Evolutionary conservation across 2,888 invertebrate genomes (phyloP).

Genomic region (Adelphocoris suturalis): DNA sequence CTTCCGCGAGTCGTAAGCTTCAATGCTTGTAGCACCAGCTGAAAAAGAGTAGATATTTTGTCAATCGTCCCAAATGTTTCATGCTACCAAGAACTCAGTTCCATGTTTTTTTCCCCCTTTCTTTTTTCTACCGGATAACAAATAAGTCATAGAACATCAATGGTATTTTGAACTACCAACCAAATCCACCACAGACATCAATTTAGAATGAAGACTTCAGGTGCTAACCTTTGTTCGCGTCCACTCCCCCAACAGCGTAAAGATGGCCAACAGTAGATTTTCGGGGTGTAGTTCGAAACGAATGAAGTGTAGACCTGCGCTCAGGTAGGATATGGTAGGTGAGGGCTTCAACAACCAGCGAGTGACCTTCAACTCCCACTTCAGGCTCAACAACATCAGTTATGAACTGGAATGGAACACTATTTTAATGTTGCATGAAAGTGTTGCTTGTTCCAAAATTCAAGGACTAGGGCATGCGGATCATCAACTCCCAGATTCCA

Average conservation of each 20-base stretch:
- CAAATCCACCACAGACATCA: too few species aligned
- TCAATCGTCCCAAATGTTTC: too few species aligned
- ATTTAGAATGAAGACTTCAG: too few species aligned
- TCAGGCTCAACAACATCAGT: conserved; percentile 91
- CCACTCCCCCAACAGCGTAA: conserved; percentile 95
- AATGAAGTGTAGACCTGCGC: conserved; percentile 87
- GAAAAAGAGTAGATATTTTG: conserved; percentile 25
- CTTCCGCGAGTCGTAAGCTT: conserved; percentile 91
- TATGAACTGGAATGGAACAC: conserved; percentile 85
- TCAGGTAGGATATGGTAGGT: conserved; percentile 96
- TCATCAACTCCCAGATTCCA: conserved; percentile 12
- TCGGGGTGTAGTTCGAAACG: conserved; percentile 90
- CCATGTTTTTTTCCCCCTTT: too few species aligned
- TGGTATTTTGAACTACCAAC: too few species aligned
- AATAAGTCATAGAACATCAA: too few species aligned
- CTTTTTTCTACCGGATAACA: too few species aligned
- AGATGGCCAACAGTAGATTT: conserved; percentile 94
- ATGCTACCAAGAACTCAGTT: too few species aligned
- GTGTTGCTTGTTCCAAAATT: too few species aligned
- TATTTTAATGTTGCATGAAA: too few species aligned
- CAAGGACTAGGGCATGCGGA: too few species aligned
- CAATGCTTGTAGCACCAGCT: conserved; percentile 91
- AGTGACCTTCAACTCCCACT: conserved; percentile 87
- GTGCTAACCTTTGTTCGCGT: conserved; percentile 87
- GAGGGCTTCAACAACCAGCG: conserved; percentile 94